These are phyloP conservation scores for Ataeniobius toweri DNA, from an alignment of 2,797 vertebrate genomes.

Conservation along the genomic window DNA sequence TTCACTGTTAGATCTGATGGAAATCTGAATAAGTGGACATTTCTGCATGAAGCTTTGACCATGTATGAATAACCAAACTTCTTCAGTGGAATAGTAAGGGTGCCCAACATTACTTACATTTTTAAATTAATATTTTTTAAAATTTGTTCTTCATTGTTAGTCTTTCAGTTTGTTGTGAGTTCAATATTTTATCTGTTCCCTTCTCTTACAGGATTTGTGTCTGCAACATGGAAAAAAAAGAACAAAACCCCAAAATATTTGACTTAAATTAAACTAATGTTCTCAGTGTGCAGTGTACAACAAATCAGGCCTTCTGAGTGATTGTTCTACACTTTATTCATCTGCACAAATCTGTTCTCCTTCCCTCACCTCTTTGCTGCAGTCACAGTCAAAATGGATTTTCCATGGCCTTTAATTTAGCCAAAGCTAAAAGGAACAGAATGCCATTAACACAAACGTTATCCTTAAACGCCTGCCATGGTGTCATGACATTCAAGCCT, in stretches of 20 bases:
- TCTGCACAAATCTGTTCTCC: slow-evolving; percentile 23
- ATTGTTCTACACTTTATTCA: slow-evolving; percentile 2
- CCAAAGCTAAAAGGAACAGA: slow-evolving; percentile 62
- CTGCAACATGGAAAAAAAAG: background rate
- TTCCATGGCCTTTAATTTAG: slow-evolving; percentile 63
- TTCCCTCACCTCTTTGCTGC: slow-evolving; percentile 13
- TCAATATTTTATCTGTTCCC: background rate
- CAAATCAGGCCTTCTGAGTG: slow-evolving; percentile 7
- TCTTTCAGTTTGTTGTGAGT: too few relatives aligned
- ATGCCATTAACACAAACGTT: slow-evolving; percentile 69
- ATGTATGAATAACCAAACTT: too few relatives aligned
- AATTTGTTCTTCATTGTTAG: too few relatives aligned
- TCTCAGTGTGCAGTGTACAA: background rate
- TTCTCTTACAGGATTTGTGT: background rate
- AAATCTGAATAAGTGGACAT: too few relatives aligned
- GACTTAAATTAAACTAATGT: background rate
- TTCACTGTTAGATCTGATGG: too few relatives aligned
- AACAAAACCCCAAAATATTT: background rate
- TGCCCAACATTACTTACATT: too few relatives aligned
- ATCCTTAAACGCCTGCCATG: slow-evolving; percentile 22
- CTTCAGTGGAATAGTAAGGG: too few relatives aligned
- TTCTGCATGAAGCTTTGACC: too few relatives aligned
- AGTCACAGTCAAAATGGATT: slow-evolving; percentile 60
- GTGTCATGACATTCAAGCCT: slow-evolving; percentile 63
- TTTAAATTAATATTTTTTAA: too few relatives aligned